Conservation (phyloP, 2,113 vertebrate species). For the Lutjanus erythropterus region DNA sequence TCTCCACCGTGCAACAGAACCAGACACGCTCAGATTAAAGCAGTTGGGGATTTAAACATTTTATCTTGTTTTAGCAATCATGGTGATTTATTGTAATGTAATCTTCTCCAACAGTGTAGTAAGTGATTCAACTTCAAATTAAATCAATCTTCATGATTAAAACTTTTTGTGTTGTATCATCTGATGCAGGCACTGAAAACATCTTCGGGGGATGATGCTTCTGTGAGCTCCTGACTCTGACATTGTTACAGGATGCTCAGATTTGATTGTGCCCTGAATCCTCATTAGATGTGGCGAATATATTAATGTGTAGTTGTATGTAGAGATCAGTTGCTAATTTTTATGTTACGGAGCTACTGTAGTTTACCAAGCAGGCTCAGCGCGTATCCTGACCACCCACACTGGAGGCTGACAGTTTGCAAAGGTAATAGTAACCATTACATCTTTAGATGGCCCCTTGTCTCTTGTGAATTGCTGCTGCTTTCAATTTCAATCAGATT, state of each 20-base stretch:
- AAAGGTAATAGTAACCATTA: not conserved
- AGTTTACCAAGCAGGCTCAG: not conserved
- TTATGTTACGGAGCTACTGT: not conserved
- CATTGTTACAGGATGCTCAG: not conserved
- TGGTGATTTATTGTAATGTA: not conserved
- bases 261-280: not conserved
- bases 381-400: not conserved
- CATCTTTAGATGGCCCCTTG: not conserved
- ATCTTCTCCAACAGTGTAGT: not conserved
- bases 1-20: not conserved
- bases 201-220: not conserved
- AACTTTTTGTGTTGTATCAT: not conserved
- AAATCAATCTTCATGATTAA: not conserved
- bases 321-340: not conserved
- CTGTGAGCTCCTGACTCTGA: too few species aligned
- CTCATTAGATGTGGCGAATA: not conserved
- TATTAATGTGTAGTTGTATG: not conserved
- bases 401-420: not conserved
- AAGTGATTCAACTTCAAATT: not conserved
- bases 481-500: slow-evolving; percentile 21
- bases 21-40: not conserved
- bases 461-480: slow-evolving; percentile 17
- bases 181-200: not conserved
- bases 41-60: not conserved
- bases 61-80: not conserved